These are phyloP conservation scores for Galbula dea DNA, from an alignment of 2,113 vertebrate genomes.

Conservation along the genomic window DNA sequence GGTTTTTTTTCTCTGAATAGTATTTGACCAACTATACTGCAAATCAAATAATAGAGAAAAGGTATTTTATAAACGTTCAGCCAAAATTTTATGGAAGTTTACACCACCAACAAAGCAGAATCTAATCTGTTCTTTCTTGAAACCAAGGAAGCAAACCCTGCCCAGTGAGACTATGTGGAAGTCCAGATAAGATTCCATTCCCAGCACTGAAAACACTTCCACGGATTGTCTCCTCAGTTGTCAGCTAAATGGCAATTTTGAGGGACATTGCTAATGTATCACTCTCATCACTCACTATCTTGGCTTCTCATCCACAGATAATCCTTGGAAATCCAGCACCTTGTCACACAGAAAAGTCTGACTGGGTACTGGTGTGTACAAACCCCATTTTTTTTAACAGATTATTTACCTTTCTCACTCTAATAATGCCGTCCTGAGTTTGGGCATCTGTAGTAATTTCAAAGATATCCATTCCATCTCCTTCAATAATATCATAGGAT, in stretches of 20 bases:
- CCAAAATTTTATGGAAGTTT: neutral
- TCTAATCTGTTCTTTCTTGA: neutral
- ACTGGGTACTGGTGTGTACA: neutral
- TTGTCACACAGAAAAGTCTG: neutral
- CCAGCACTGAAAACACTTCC: neutral
- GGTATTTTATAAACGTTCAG: neutral
- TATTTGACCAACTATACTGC: neutral
- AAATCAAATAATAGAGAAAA: neutral
- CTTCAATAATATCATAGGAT: constrained; percentile 90
- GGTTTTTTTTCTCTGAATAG: neutral
- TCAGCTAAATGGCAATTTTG: neutral
- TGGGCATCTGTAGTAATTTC: constrained; percentile 88
- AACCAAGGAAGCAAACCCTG: neutral
- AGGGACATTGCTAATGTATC: neutral
- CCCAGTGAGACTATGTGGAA: neutral
- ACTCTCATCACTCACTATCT: neutral
- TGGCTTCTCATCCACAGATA: neutral
- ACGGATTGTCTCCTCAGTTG: neutral
- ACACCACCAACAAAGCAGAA: neutral
- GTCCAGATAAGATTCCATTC: neutral
- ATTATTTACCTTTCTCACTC: constrained; percentile 86
- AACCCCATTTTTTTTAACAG: neutral
- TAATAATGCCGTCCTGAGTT: constrained; percentile 91
- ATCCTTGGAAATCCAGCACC: neutral
- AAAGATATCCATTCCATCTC: constrained; percentile 89